A percentile compares a stretch with the other conserved stretches of the same genome.
Conservation (phyloP, 1,140 invertebrate species). For the Leptinotarsa defecta region DNA sequence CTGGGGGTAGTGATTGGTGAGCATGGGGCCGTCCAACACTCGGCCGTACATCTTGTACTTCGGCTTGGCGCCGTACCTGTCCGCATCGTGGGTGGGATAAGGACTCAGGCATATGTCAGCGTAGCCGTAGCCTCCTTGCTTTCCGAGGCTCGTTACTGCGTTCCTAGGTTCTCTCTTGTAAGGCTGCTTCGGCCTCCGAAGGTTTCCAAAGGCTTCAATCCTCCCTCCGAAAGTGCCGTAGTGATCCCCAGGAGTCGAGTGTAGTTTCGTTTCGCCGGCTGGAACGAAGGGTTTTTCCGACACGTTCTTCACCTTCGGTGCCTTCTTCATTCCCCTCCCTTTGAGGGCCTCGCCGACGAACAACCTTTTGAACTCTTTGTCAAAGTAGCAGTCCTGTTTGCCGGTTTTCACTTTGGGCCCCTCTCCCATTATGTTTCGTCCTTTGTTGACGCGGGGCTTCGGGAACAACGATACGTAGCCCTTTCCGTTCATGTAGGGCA, state of each 20-base stretch:
- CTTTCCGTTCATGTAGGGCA: constrained; percentile 51
- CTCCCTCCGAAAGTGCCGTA: constrained; percentile 49
- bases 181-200: constrained; percentile 30
- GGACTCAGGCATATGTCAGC: constrained; percentile 50
- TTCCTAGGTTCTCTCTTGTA: constrained; percentile 37
- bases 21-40: constrained; percentile 41
- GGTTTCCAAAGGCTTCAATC: constrained; percentile 45
- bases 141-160: constrained; percentile 45
- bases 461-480: constrained; percentile 41
- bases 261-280: constrained; percentile 42
- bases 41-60: constrained; percentile 45
- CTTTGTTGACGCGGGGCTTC: constrained; percentile 26
- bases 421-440: constrained; percentile 34
- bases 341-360: constrained; percentile 48
- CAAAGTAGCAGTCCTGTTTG: constrained; percentile 52
- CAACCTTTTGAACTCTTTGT: constrained; percentile 49
- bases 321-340: constrained; percentile 31
- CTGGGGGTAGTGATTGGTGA: constrained; percentile 37
- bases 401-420: constrained; percentile 47
- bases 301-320: constrained; percentile 39
- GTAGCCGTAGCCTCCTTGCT: constrained; percentile 54
- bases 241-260: constrained; percentile 51
- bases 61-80: constrained; percentile 42
- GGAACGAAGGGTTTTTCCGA: constrained; percentile 43
- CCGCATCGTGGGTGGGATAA: constrained; percentile 47